Conservation (phyloP, 2,797 vertebrate genomes). For the Schizopygopsis pylzovi region DNA sequence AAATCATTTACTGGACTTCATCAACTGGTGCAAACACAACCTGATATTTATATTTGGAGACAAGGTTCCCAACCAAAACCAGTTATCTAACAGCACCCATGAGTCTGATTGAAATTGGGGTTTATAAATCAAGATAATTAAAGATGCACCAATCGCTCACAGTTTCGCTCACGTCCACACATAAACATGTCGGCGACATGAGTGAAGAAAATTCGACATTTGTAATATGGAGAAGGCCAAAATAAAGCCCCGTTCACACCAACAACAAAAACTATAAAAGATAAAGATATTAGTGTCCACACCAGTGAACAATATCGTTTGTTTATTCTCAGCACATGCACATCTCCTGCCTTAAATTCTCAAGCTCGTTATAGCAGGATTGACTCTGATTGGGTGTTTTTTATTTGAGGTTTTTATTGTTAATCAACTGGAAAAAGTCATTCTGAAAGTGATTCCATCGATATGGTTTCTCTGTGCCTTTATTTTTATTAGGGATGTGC, state of each 20-base stretch:
- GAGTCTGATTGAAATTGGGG: neutral
- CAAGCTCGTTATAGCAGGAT: neutral
- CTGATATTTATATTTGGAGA: conserved; percentile 1
- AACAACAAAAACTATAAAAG: neutral
- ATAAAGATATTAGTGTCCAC: neutral
- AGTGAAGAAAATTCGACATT: neutral
- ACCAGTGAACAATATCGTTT: neutral
- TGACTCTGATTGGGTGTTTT: neutral
- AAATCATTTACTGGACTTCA: neutral
- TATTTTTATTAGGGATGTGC: too few relatives aligned
- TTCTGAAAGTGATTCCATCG: neutral
- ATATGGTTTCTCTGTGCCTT: neutral
- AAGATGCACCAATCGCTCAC: neutral
- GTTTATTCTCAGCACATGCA: neutral
- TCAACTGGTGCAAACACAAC: neutral
- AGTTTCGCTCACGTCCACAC: neutral
- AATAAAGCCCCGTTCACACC: neutral
- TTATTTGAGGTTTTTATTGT: too few relatives aligned
- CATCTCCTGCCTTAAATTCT: neutral
- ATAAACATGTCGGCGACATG: neutral
- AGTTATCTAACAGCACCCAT: neutral
- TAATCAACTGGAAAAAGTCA: neutral
- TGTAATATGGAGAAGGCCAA: neutral
- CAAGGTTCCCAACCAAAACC: neutral
- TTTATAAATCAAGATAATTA: conserved; percentile 6